Percentiles rank a stretch among this genome's conserved stretches.
Conservation (phyloP, 2,113 vertebrate species). For the Mirza zaza region DNA sequence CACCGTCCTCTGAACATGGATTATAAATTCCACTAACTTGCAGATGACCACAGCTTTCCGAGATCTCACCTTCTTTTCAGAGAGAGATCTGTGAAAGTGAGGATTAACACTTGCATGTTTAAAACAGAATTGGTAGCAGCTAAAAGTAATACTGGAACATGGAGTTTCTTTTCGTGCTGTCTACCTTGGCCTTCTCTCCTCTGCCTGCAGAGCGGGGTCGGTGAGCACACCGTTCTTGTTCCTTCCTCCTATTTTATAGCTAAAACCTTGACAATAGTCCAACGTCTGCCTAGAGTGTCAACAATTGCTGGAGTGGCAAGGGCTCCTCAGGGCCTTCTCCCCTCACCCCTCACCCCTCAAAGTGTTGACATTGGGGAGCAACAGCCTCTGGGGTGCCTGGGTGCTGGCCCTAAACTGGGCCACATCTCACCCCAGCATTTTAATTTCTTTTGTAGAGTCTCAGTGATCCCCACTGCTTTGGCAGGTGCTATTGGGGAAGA, state of each 20-base stretch:
- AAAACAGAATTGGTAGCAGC: background rate
- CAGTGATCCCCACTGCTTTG: background rate
- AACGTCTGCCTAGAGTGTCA: background rate
- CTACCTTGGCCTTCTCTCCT: background rate
- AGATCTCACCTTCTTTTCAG: background rate
- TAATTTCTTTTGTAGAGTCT: background rate
- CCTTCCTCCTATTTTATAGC: background rate
- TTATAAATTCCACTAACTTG: background rate
- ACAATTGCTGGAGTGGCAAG: background rate
- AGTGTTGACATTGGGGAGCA: background rate
- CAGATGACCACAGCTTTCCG: background rate
- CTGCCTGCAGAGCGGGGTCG: background rate
- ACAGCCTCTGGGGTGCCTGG: background rate
- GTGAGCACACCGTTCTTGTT: rapidly evolving
- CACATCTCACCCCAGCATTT: background rate
- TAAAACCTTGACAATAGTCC: background rate
- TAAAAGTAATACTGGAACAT: no score
- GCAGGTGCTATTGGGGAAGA: background rate
- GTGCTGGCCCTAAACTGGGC: background rate
- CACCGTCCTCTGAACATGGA: background rate
- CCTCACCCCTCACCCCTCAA: no score
- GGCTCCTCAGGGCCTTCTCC: background rate
- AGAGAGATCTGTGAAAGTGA: background rate
- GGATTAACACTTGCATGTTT: background rate
- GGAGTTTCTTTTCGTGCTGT: rapidly evolving